A percentile compares a stretch with the other conserved stretches of the same genome.
Conservation (phyloP, 1,140 invertebrate genomes). For the Hycleus phaleratus region DNA sequence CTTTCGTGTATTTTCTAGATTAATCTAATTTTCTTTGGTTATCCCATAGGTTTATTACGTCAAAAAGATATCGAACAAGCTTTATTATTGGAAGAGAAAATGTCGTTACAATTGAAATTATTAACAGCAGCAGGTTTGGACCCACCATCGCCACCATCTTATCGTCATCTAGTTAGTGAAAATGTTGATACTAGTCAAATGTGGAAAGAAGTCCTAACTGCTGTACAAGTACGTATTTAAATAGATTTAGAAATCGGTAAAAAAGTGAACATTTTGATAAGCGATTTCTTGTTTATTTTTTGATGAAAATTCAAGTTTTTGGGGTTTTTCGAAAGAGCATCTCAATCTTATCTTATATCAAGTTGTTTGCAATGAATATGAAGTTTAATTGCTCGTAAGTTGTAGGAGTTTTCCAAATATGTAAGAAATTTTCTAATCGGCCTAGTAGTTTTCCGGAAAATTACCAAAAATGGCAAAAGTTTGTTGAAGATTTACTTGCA, state of each 20-base stretch:
- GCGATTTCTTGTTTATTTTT: no score
- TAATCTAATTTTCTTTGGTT: background rate
- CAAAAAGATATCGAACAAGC: conserved; percentile 84
- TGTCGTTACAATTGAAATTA: conserved; percentile 71
- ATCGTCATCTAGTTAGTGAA: conserved; percentile 51
- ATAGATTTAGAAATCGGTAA: background rate
- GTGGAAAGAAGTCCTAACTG: conserved; percentile 62
- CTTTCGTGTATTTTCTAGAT: background rate
- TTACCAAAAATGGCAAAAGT: no score
- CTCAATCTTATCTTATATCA: no score
- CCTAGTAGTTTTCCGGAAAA: no score
- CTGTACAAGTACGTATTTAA: conserved; percentile 50
- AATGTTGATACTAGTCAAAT: conserved; percentile 55
- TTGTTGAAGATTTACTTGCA: no score
- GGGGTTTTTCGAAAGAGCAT: no score
- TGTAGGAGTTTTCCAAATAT: no score
- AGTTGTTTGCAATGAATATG: no score
- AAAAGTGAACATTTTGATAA: no score
- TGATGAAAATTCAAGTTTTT: no score
- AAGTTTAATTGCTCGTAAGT: no score
- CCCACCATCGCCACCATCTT: conserved; percentile 47
- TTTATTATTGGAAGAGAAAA: conserved; percentile 78
- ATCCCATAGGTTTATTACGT: conserved; percentile 56
- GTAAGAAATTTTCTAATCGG: no score
- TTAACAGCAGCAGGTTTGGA: conserved; percentile 56